Percentiles rank a stretch among this genome's conserved stretches.
Conservation (phyloP, 2,797 vertebrate species). For the Silurus lanzhouensis region DNA sequence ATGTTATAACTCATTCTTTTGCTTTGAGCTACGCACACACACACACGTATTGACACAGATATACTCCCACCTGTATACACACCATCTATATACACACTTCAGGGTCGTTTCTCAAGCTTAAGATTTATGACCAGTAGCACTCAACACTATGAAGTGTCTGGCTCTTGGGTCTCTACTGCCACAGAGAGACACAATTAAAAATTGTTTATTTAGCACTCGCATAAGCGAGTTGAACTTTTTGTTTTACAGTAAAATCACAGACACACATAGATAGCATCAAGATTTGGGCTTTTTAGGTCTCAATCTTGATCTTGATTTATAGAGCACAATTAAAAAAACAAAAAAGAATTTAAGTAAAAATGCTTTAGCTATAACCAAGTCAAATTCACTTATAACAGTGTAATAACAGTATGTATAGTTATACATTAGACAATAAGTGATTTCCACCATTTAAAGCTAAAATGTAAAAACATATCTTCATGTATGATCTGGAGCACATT, state of each 20-base stretch:
- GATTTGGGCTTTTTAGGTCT: neutral
- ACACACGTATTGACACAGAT: conserved; percentile 35
- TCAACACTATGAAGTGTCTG: conserved; percentile 19
- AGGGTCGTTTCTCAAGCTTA: conserved; percentile 24
- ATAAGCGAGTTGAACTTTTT: neutral
- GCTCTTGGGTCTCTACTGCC: neutral
- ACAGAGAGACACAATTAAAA: conserved; percentile 4
- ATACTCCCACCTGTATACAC: conserved; percentile 21
- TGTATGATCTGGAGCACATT: no score
- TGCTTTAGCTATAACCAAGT: no score
- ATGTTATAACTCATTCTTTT: conserved; percentile 40
- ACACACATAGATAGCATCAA: neutral
- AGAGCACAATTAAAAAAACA: no score
- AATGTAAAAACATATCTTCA: no score
- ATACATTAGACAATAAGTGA: no score
- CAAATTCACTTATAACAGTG: no score
- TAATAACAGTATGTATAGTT: no score
- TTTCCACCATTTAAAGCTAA: no score
- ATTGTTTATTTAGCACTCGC: neutral
- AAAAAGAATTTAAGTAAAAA: no score
- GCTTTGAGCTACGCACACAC: neutral
- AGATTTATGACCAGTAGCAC: conserved; percentile 12
- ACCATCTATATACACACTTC: neutral
- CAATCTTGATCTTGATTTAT: no score
- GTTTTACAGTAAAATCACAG: neutral